phyloP scores from a whole-genome alignment of 30 jellyfish, hydroid and myxozoan genomes.

The Cassiopea andromeda region DNA sequence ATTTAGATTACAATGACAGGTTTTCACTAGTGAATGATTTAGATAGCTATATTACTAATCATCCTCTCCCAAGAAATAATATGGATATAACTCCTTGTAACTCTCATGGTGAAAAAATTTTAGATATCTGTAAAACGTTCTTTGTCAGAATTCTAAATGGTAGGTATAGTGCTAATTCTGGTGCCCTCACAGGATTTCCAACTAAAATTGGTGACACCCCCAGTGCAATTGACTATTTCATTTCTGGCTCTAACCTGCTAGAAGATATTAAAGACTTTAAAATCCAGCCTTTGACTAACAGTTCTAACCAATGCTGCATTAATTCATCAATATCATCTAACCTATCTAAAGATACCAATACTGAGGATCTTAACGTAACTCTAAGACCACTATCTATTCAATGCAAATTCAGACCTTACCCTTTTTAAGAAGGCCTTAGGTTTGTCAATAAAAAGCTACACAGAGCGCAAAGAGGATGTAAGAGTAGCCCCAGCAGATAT shows the following conservation, averaged over 20 bases:
- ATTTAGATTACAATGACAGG: conserved; percentile 10
- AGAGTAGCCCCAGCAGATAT: neutral
- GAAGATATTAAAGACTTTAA: too few relatives aligned
- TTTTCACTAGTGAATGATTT: neutral
- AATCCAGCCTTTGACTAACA: too few relatives aligned
- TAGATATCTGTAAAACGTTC: neutral
- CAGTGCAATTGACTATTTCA: too few relatives aligned
- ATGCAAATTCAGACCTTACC: neutral
- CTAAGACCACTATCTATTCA: neutral
- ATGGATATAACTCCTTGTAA: neutral
- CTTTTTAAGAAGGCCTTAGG: neutral
- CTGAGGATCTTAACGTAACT: neutral
- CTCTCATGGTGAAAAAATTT: neutral
- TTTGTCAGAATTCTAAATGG: too few relatives aligned
- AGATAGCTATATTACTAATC: neutral
- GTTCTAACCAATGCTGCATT: too few relatives aligned
- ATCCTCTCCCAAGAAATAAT: neutral
- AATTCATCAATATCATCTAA: neutral
- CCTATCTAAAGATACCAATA: neutral
- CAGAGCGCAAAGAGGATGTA: neutral
- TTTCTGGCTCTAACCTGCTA: too few relatives aligned
- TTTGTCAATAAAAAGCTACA: neutral
- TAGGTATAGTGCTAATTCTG: too few relatives aligned
- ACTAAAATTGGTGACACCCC: too few relatives aligned
- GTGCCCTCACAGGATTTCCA: too few relatives aligned